Evolutionary conservation across 1,140 invertebrate species (phyloP).

Genomic region (Elymnias hypermnestra): DNA sequence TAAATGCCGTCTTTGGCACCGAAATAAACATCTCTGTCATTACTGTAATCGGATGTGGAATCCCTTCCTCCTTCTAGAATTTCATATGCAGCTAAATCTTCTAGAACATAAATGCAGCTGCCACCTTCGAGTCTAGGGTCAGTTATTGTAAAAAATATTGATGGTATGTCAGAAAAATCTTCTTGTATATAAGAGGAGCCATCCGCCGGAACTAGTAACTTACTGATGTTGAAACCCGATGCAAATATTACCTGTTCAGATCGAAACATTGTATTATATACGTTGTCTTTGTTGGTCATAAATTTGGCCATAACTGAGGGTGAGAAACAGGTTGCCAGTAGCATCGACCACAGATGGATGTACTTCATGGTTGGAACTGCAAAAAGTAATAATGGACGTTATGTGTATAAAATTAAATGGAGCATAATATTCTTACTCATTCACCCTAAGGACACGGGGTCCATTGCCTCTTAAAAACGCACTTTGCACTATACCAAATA

Average conservation of each 20-base stretch:
- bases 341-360: not conserved
- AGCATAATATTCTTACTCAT: too few species aligned
- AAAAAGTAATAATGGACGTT: not conserved
- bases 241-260: conserved; percentile 47
- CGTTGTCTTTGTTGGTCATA: conserved; percentile 9
- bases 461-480: too few species aligned
- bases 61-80: conserved; percentile 55
- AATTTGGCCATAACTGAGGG: not conserved
- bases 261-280: conserved; percentile 33
- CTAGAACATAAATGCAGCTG: conserved; percentile 51
- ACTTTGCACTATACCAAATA: too few species aligned
- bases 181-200: conserved; percentile 31
- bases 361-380: conserved; percentile 2
- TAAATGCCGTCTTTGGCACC: conserved; percentile 53
- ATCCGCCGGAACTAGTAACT: conserved; percentile 42
- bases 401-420: not conserved
- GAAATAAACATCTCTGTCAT: conserved; percentile 42
- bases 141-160: conserved; percentile 51
- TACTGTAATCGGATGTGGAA: conserved; percentile 47
- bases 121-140: conserved; percentile 42
- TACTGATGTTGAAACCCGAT: conserved; percentile 44
- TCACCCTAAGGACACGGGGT: too few species aligned
- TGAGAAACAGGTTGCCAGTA: too few species aligned
- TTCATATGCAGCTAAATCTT: conserved; percentile 55
- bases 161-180: conserved; percentile 39